Conservation (phyloP, 2,888 invertebrate genomes). For the Parapristionchus giblindavisi region DNA sequence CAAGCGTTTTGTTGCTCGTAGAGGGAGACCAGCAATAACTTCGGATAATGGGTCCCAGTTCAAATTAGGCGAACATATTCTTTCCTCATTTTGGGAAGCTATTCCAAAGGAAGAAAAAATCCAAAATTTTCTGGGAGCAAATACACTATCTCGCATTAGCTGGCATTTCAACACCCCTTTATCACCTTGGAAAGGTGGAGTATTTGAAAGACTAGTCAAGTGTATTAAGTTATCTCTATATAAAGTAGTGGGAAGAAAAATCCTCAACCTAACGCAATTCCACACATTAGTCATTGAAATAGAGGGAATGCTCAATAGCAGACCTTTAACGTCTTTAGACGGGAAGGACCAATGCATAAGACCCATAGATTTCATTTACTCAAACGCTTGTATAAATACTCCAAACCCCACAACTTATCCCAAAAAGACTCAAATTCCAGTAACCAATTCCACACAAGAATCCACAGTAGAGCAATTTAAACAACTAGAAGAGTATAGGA, state of each 20-base stretch:
- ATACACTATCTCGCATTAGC: not conserved
- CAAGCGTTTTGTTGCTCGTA: not conserved
- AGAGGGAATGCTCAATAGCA: not conserved
- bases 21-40: not conserved
- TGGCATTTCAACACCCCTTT: constrained; percentile 24
- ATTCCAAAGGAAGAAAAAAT: not conserved
- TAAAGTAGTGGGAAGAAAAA: not conserved
- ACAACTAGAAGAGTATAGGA: not conserved
- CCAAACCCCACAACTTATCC: not conserved
- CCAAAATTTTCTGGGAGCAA: not conserved
- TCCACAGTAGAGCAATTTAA: not conserved
- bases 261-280: not conserved
- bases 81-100: not conserved
- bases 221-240: not conserved
- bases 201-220: constrained; percentile 24
- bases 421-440: not conserved
- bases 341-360: not conserved
- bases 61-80: not conserved
- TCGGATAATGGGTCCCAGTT: constrained; percentile 19
- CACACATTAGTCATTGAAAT: constrained; percentile 15
- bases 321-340: not conserved
- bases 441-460: not conserved
- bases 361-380: not conserved
- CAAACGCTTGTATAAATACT: not conserved
- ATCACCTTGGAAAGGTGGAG: constrained; percentile 32